Evolutionary conservation across 2,113 vertebrate genomes (phyloP).

Genomic region (Phylloscopus trochilus): DNA sequence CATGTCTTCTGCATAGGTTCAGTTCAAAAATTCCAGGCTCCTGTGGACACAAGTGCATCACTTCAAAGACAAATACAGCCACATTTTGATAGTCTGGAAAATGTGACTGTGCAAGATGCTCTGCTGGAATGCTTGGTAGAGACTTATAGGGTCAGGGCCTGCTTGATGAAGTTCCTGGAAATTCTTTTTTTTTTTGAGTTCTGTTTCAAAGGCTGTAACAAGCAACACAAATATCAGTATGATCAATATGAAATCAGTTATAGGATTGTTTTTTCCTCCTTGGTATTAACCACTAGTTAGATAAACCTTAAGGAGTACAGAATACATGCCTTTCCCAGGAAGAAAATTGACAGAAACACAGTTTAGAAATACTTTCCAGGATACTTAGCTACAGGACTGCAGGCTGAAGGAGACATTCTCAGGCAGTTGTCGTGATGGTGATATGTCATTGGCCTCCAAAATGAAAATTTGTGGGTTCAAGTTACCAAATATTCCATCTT

Average conservation of each 20-base stretch:
- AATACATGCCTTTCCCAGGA: not conserved
- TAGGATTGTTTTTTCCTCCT: not conserved
- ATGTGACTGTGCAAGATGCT: not conserved
- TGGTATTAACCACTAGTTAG: not conserved
- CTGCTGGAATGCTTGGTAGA: not conserved
- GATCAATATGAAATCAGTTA: not conserved
- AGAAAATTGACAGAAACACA: not conserved
- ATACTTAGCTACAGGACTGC: not conserved
- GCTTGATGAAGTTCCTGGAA: not conserved
- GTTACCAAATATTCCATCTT: slow-evolving; percentile 9
- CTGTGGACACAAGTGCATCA: not conserved
- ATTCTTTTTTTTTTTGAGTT: not conserved
- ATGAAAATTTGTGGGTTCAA: not conserved
- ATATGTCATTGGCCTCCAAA: not conserved
- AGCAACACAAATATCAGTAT: not conserved
- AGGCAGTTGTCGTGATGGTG: not conserved
- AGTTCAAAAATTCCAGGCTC: not conserved
- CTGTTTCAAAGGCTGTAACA: not conserved
- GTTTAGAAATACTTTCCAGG: not conserved
- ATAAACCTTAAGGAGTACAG: not conserved
- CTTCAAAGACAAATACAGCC: not conserved
- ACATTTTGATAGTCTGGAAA: not conserved
- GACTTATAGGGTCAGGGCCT: not conserved
- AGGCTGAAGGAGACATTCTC: slow-evolving; percentile 11
- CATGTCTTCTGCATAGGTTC: not conserved